Evolutionary conservation across 2,888 invertebrate species (phyloP), one percentile per base, ranked within the genome.

Genomic region (Cylindroiulus punctatus): DNA sequence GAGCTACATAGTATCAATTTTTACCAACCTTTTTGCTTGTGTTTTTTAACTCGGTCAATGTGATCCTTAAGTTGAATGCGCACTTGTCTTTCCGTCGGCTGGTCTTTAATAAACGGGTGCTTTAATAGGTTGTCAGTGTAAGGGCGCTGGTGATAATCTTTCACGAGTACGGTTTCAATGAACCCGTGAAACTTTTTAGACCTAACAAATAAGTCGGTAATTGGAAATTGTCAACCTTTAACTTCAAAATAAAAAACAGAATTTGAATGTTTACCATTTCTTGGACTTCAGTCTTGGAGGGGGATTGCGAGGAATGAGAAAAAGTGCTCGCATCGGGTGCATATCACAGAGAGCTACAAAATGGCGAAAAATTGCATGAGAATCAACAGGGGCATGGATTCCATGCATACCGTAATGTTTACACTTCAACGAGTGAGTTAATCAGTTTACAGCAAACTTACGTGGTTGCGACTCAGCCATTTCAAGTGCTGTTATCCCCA

Each of bases 391-490:
- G 8, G 22, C 32, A 22, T 36, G n/a, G 32, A 30, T 36, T 36
- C 22, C 30, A 83, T 14, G 40, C 19, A 36, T 32, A 1, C 7
- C 19, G 65, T 65, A 65, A 19, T 10, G 44, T 5, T 8, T 12
- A 44, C 44, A 1, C 44, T 44, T 44, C 44, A 44, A 44, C 12
- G 4, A 12, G 12, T 44, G 8, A 12, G 42, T 44, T 26, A 19
- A 36, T 47, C 17, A 30, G 10, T 83, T 22, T 22, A 10, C 7
- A 1, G 26, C 22, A 47, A 44, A 91, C 91, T 91, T 89, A 92
- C 91, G 98, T 88, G 99, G 99, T 92, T 98, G 98, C 90, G 98
- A 98, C 93, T 99, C 99, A 87, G 99, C 99, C 99, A 99, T 99
- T 93, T 99, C 99, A 88, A 99, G 93, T 85, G 99, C 98, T 87